Base-by-base conservation (phyloP, 37 sponge, comb jelly and placozoan species). In the Dysidea cf. avara region DNA sequence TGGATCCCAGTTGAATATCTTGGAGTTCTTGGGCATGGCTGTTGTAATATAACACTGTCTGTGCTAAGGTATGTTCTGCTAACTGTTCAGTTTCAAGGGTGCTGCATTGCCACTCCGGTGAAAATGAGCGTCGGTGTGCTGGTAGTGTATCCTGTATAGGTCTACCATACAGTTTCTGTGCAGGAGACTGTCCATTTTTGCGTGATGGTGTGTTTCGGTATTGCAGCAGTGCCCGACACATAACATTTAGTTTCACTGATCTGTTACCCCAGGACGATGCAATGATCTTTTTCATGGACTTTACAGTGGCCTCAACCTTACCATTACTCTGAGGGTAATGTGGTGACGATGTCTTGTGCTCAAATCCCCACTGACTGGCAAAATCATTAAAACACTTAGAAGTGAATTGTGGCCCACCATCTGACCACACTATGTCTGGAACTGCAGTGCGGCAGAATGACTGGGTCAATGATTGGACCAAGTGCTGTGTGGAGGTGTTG, bases 361-460 rank as follows among this genome's bases (percentile, higher is more conserved):
- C 11, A 13, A 56, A 56, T 14, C 58, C 58, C 58, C 58, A 56
- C 5, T 12, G 29, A 7, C 11, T 56, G 14, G 58, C 25, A 26
- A 56, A 56, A 26, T 56, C 58, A 7, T 4, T 56, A 26, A 56
- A 56, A 6, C 5, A 13, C 11, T 56, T 56, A 13, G 58, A 56
- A 7, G 5, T 56, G 14, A 56, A 56, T 56, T 56, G 58, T 13
- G 58, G 58, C 7, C 58, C 58, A 7, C 29, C 58, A 56, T 56
- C 58, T 26, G 58, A 56, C 58, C 58, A 56, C 29, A 56, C 58
- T 26, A 26, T 56, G 58, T 56, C 58, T 56, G 58, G 58, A 26
- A 26, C 14, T 6, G 29, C 58, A 7, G 58, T 56, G 58, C 58
- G 58, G 11, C 58, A 56, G 58, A 56, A 56, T 26, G 29, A 22